These are phyloP conservation scores for Drosophila melanosoma DNA, from an alignment of 2,888 invertebrate genomes.

Conservation along the genomic window DNA sequence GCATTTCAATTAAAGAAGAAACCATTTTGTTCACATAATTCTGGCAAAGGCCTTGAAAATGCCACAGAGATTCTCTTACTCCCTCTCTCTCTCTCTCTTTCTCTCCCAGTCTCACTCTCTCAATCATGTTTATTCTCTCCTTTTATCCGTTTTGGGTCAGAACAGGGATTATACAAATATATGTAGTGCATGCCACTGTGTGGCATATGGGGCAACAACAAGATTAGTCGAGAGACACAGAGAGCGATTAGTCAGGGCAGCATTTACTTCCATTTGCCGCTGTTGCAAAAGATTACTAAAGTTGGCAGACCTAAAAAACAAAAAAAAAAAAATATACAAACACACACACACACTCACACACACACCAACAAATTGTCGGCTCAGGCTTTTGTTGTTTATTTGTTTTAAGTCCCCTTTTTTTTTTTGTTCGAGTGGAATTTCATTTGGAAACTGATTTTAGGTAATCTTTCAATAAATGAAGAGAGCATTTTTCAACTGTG, in stretches of 20 bases:
- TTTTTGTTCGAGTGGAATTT: background rate
- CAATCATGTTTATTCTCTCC: background rate
- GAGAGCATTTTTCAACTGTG: background rate
- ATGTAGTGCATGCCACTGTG: background rate
- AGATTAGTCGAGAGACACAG: slow-evolving; percentile 6
- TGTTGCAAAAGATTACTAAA: slow-evolving; percentile 4
- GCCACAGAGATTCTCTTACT: slow-evolving; percentile 1
- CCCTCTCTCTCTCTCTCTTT: background rate
- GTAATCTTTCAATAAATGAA: slow-evolving; percentile 4
- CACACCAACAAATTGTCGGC: background rate
- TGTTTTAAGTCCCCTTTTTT: background rate
- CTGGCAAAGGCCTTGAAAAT: slow-evolving; percentile 9
- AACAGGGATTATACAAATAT: slow-evolving; percentile 5
- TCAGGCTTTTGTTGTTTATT: background rate
- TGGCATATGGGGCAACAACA: slow-evolving; percentile 12
- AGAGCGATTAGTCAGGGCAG: background rate
- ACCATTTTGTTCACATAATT: background rate
- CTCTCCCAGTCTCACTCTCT: background rate
- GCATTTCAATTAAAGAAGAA: background rate
- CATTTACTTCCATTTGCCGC: slow-evolving; percentile 1
- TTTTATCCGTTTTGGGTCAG: slow-evolving; percentile 8
- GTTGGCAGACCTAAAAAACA: background rate
- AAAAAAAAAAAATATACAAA: background rate
- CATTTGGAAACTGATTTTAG: slow-evolving; percentile 1
- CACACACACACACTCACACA: background rate